Evolutionary conservation across 2,797 vertebrate genomes (phyloP).

Genomic region (Chelon labrosus): DNA sequence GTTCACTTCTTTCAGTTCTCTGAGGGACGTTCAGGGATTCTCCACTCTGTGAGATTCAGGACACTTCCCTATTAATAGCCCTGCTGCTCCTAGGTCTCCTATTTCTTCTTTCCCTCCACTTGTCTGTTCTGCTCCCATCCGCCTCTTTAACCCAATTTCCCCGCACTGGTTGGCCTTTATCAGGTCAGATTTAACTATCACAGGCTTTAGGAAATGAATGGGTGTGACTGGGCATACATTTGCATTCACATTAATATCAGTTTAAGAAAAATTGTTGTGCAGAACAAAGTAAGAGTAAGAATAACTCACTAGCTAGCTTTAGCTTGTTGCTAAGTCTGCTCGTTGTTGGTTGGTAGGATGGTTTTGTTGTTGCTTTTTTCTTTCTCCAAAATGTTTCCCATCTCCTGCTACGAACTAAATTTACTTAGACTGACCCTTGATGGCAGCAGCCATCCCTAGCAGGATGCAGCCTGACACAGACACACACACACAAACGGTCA

Average conservation of each 20-base stretch:
- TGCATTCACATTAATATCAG: background rate
- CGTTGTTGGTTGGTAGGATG: too few relatives aligned
- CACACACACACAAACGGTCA: too few relatives aligned
- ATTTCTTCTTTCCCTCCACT: conserved; percentile 67
- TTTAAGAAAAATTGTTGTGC: background rate
- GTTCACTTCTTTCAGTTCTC: conserved; percentile 28
- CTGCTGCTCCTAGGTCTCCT: conserved; percentile 59
- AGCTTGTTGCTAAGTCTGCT: too few relatives aligned
- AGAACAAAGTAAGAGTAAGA: too few relatives aligned
- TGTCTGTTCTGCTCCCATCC: conserved; percentile 32
- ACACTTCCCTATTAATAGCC: conserved; percentile 75
- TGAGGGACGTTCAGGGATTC: conserved; percentile 63
- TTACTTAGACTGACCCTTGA: too few relatives aligned
- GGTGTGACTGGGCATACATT: background rate
- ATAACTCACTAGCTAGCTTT: too few relatives aligned
- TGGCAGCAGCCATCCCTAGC: too few relatives aligned
- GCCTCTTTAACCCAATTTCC: background rate
- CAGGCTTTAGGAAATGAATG: background rate
- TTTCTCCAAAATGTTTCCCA: too few relatives aligned
- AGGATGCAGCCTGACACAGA: too few relatives aligned
- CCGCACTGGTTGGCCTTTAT: background rate
- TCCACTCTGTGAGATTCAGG: conserved; percentile 62
- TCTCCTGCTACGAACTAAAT: too few relatives aligned
- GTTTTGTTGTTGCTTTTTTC: too few relatives aligned
- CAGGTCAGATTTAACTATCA: background rate